Base-by-base conservation (phyloP, 2,888 invertebrate species). In the Standfussiana lucernea region DNA sequence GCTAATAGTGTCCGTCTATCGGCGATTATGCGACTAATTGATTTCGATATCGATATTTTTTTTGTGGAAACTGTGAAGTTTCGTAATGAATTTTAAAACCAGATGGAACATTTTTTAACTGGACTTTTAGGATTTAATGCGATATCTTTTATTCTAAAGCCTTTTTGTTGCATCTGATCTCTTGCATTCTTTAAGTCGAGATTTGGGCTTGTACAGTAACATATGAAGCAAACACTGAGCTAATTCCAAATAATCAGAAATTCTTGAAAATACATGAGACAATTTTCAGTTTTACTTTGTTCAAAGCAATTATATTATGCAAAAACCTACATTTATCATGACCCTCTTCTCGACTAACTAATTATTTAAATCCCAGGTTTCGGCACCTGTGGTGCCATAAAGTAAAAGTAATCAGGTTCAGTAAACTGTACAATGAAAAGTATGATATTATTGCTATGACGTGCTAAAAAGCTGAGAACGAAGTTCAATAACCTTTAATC, bases 21-120 rank as follows among this genome's bases (percentile, higher is more conserved):
- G 88, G 77, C 88, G 88, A 93, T 93, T 92, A 91, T 90, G 90
- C 91, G 89, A 92, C 89, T 93, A 92, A 93, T 94, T 93, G 90
- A 93, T 92, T 77, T 88, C 74, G 86, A 42, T 50, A 8, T 69
- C 5, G 32, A 50, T 28, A 7, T 56, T 66, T 37, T 59, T 45
- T 66, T 69, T 47, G 1, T 18, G 18, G 10, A 15, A n/a, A n/a
- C 35, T 7, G 37, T 35, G 3, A 13, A 35, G 10, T 61, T 62
- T 47, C 11, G 3, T 53, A 15, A 37, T 37, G 3, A 0, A 68
- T 72, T 21, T 50, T n/a, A 21, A 42, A 64, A 59, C 7, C 35
- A 18, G 13, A 42, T 28, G 15, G 4, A 40, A 28, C 7, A 62
- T 42, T 47, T 42, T 10, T 15, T n/a, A 11, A 3, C 10, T 59